Evolutionary conservation across 2,113 vertebrate species (phyloP), one percentile per base, ranked within the genome.

Genomic region (Anser brachyrhynchus): DNA sequence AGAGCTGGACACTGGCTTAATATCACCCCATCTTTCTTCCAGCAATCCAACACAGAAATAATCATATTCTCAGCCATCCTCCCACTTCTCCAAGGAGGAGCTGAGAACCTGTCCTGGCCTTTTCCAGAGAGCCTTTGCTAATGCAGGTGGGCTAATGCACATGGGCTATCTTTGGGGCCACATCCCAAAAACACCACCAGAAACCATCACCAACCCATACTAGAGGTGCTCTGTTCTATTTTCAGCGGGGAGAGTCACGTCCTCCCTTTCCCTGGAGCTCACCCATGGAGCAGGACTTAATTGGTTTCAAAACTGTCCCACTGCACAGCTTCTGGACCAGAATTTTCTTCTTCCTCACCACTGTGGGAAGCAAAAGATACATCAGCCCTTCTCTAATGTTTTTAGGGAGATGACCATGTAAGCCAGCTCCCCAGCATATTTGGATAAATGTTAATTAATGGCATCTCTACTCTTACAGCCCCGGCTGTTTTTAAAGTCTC

Each of bases 81-180:
- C 19, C 31, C 43, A n/a, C 12, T 17, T 84, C 52, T 65, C 69
- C n/a, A 51, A 2, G 1, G 6, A n/a, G n/a, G 49, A 84, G 13
- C 52, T 39, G 22, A 26, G n/a, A 81, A 81, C 22, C 14, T 76
- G 5, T 43, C 67, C 58, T 2, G 0, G 33, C 25, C 58, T 71
- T 55, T 74, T 41, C 20, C 37, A 58, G 49, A 66, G 17, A 8
- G 8, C 4, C 35, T 14, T 21, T 6, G n/a, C 29, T 52, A 61
- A 64, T 43, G 10, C 22, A 39, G 10, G 21, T 2, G 8, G 8
- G 37, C 62, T 7, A 80, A 44, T 3, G 25, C 33, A 25, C 29
- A 76, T 0, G 0, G 9, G 26, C 19, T 43, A 3, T 20, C 11
- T 80, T 54, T 43, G 49, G 59, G 39, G 6, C 25, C 55, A 14